These are phyloP conservation scores for Pollenia angustigena DNA, from an alignment of 2,888 invertebrate species.

Conservation along the genomic window DNA sequence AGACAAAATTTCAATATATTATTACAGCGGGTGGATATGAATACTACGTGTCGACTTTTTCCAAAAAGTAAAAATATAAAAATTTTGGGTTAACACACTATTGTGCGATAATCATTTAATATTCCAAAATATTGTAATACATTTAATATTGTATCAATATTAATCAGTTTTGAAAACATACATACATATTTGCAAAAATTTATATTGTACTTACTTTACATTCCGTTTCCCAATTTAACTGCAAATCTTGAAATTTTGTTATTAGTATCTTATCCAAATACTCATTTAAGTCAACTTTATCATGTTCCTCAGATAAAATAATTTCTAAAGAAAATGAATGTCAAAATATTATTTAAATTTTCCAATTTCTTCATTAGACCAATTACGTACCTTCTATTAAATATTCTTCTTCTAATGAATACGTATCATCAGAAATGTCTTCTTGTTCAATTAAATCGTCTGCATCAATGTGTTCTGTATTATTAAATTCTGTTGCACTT, in stretches of 20 bases:
- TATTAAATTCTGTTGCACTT: not conserved
- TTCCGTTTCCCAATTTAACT: conserved; percentile 76
- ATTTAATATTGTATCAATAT: no score
- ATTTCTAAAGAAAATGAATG: conserved; percentile 41
- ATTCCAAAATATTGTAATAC: no score
- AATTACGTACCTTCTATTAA: conserved; percentile 54
- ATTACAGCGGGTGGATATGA: no score
- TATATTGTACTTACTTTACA: conserved; percentile 74
- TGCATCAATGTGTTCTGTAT: not conserved
- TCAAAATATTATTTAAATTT: not conserved
- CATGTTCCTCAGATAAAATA: conserved; percentile 49
- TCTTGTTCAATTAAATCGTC: conserved; percentile 4
- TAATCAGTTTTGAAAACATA: no score
- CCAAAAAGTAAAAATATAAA: no score
- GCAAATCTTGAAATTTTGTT: conserved; percentile 78
- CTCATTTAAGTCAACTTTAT: conserved; percentile 74
- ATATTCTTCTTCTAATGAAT: conserved; percentile 62
- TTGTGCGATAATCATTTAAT: no score
- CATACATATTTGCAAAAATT: not conserved
- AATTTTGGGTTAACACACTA: no score
- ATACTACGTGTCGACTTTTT: no score
- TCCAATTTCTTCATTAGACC: not conserved
- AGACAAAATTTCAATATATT: no score
- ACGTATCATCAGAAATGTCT: not conserved
- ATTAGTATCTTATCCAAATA: conserved; percentile 77